A percentile compares a stretch with the other conserved stretches of the same genome.
These are phyloP conservation scores for Neotoxoptera formosana DNA, from an alignment of 1,140 invertebrate species.

Conservation along the genomic window DNA sequence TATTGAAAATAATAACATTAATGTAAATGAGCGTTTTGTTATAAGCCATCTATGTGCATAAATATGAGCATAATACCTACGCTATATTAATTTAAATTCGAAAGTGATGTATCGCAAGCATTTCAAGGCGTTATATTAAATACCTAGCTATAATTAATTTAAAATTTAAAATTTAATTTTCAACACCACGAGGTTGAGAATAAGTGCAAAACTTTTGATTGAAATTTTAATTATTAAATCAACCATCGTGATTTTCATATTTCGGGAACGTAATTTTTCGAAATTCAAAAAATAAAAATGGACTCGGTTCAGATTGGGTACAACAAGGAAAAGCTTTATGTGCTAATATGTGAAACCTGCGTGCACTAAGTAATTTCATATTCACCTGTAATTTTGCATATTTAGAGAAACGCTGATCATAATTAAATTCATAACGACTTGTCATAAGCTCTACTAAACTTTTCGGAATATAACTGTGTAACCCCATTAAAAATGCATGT, in stretches of 20 bases:
- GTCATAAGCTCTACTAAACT: constrained; percentile 27
- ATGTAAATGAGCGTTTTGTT: background rate
- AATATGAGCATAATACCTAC: background rate
- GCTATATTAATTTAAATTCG: background rate
- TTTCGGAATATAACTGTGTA: background rate
- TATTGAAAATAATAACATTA: background rate
- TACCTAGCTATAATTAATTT: background rate
- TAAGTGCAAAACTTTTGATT: background rate
- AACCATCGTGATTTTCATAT: background rate
- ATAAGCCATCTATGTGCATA: background rate
- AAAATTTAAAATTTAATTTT: background rate
- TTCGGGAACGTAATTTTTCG: background rate
- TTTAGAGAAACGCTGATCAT: background rate
- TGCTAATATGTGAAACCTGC: background rate
- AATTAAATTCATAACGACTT: constrained; percentile 38
- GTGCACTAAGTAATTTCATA: background rate
- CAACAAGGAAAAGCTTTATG: background rate
- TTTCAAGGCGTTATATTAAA: background rate
- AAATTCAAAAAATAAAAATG: background rate
- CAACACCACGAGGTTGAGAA: background rate
- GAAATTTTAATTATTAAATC: constrained; percentile 8
- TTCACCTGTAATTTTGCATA: background rate
- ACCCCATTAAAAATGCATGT: constrained; percentile 33
- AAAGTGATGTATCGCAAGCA: background rate
- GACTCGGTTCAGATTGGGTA: background rate